Percentiles rank a stretch among this genome's conserved stretches.
Evolutionary conservation across 2,797 vertebrate genomes (phyloP).

Genomic region (Lates japonicus): DNA sequence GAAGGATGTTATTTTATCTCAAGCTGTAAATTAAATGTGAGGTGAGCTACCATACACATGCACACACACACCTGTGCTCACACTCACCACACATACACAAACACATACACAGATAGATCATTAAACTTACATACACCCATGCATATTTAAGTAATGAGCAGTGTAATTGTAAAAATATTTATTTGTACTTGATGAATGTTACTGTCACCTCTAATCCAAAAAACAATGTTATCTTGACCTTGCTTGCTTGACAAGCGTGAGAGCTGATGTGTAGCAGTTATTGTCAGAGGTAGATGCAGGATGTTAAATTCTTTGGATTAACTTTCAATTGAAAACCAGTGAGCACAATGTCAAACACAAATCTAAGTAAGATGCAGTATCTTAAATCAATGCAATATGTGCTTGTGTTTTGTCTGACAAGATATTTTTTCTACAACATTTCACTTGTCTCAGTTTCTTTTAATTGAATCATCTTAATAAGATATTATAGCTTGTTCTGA

Average conservation of each 20-base stretch:
- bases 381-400: no score
- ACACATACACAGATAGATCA: slow-evolving; percentile 13
- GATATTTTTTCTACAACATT: no score
- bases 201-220: neutral
- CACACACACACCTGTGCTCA: neutral
- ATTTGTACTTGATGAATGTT: slow-evolving; percentile 4
- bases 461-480: no score
- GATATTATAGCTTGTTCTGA: no score
- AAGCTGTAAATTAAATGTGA: slow-evolving; percentile 57
- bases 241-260: neutral
- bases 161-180: slow-evolving; percentile 39
- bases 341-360: neutral
- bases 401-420: no score
- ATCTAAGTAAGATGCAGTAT: no score
- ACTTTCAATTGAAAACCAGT: neutral
- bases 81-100: neutral
- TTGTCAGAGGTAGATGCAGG: neutral
- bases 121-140: slow-evolving; percentile 24
- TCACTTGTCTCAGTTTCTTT: no score
- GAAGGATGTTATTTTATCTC: slow-evolving; percentile 59
- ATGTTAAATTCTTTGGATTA: neutral
- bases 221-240: slow-evolving; percentile 35
- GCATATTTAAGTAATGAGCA: slow-evolving; percentile 42
- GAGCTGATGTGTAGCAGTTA: neutral
- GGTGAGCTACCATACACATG: slow-evolving; percentile 8